Percentiles rank a stretch among this genome's conserved stretches.
phyloP scores from a whole-genome alignment of 2,113 vertebrate species.

The Phocoena phocoena region DNA sequence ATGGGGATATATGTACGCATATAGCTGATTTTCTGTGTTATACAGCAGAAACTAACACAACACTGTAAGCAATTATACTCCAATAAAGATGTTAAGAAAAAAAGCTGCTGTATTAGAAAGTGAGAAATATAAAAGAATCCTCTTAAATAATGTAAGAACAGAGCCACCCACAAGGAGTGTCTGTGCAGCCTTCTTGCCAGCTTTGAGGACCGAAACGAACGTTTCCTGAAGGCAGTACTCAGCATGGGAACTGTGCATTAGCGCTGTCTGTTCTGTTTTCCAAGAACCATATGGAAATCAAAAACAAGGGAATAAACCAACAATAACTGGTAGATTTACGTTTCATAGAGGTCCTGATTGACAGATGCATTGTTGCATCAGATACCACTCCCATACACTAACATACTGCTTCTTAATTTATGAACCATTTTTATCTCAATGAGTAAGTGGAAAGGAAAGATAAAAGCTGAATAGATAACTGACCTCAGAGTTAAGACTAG shows the following conservation, averaged over 20 bases:
- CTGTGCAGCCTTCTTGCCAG: not conserved
- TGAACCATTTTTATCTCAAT: not conserved
- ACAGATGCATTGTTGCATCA: not conserved
- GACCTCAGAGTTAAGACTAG: not conserved
- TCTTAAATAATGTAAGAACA: not conserved
- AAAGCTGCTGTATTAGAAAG: not conserved
- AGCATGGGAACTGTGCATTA: not conserved
- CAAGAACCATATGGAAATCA: not conserved
- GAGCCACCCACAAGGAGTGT: not conserved
- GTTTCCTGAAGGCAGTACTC: not conserved
- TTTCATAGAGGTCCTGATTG: not conserved
- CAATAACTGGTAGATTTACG: not conserved
- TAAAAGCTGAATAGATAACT: not conserved
- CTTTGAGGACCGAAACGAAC: not conserved
- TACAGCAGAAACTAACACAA: too few relatives aligned
- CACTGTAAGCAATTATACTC: too few relatives aligned
- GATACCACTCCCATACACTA: not conserved
- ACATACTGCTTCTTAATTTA: not conserved
- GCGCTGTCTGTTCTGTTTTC: not conserved
- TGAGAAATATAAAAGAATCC: not conserved
- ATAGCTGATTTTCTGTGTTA: too few relatives aligned
- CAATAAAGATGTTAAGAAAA: too few relatives aligned
- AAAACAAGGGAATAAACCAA: not conserved
- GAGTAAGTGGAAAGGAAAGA: not conserved
- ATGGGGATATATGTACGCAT: too few relatives aligned